Percentiles rank a stretch among this genome's conserved stretches.
These are phyloP conservation scores for Lagopus leucura DNA, from an alignment of 2,113 vertebrate genomes.

Conservation along the genomic window DNA sequence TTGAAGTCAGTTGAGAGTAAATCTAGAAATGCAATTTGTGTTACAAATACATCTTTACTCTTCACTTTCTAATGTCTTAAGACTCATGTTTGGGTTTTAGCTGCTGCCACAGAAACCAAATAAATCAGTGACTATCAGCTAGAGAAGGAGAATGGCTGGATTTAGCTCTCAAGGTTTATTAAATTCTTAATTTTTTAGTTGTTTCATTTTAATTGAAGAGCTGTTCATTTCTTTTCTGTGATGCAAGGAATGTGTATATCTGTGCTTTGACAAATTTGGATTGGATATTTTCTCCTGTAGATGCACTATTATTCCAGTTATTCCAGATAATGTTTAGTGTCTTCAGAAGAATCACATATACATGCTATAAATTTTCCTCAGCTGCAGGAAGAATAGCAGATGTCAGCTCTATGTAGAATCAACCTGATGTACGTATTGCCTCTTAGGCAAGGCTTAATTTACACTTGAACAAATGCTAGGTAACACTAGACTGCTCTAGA, in stretches of 20 bases:
- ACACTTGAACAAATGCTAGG: background rate
- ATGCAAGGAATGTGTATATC: background rate
- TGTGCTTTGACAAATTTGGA: fast-evolving
- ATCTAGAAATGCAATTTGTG: background rate
- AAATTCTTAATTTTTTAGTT: background rate
- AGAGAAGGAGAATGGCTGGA: background rate
- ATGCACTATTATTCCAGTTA: background rate
- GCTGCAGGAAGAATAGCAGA: background rate
- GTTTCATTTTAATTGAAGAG: background rate
- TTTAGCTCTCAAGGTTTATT: background rate
- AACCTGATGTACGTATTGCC: background rate
- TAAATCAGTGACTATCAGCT: background rate
- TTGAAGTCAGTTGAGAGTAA: background rate
- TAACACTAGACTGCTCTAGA: background rate
- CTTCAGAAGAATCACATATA: background rate
- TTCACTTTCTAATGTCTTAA: background rate
- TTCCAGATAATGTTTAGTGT: background rate
- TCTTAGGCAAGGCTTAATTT: background rate
- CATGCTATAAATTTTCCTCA: background rate
- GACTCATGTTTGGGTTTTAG: background rate
- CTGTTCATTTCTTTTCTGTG: background rate
- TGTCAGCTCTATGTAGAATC: background rate
- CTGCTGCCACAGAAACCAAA: background rate
- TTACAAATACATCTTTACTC: background rate
- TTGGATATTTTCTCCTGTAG: background rate